Percentiles rank a stretch among this genome's conserved stretches.
These are phyloP conservation scores for Orgyia antiqua DNA, from an alignment of 2,888 invertebrate genomes.

Conservation along the genomic window DNA sequence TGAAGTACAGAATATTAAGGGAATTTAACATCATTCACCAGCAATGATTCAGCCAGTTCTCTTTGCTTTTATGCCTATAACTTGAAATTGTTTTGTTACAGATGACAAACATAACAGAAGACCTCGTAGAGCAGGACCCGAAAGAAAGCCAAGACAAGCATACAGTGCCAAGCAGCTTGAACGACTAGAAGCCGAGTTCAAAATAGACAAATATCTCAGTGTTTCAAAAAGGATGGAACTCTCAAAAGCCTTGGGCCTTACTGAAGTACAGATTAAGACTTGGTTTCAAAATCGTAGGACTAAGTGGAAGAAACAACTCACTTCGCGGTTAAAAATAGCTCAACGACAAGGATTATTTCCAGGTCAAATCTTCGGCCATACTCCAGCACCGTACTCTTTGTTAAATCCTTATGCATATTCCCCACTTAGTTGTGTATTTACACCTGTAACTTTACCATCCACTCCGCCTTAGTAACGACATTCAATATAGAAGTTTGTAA, in stretches of 20 bases:
- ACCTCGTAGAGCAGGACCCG: slow-evolving; percentile 91
- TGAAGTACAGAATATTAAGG: slow-evolving; percentile 31
- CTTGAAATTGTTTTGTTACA: slow-evolving; percentile 53
- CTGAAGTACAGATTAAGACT: slow-evolving; percentile 97
- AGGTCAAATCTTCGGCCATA: slow-evolving; percentile 81
- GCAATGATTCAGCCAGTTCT: slow-evolving; percentile 15
- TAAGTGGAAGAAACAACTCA: slow-evolving; percentile 98
- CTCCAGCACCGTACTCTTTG: slow-evolving; percentile 79
- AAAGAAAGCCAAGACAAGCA: slow-evolving; percentile 96
- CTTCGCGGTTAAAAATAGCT: slow-evolving; percentile 91
- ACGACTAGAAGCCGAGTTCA: slow-evolving; percentile 94
- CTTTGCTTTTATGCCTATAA: slow-evolving; percentile 16
- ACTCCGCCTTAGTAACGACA: slow-evolving; percentile 39
- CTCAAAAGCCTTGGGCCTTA: slow-evolving; percentile 90
- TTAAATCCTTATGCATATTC: slow-evolving; percentile 80
- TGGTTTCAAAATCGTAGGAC: slow-evolving; percentile 98
- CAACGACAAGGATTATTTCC: slow-evolving; percentile 90
- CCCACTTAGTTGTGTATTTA: slow-evolving; percentile 80
- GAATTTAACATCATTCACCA: slow-evolving; percentile 25
- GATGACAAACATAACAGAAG: slow-evolving; percentile 89
- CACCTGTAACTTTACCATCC: slow-evolving; percentile 69
- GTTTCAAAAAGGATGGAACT: slow-evolving; percentile 97
- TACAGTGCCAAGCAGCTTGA: slow-evolving; percentile 97
- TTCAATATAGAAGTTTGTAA: no score
- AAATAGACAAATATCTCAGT: slow-evolving; percentile 96